phyloP scores from a whole-genome alignment of 2,888 invertebrate genomes.

The Hololepta plana region DNA sequence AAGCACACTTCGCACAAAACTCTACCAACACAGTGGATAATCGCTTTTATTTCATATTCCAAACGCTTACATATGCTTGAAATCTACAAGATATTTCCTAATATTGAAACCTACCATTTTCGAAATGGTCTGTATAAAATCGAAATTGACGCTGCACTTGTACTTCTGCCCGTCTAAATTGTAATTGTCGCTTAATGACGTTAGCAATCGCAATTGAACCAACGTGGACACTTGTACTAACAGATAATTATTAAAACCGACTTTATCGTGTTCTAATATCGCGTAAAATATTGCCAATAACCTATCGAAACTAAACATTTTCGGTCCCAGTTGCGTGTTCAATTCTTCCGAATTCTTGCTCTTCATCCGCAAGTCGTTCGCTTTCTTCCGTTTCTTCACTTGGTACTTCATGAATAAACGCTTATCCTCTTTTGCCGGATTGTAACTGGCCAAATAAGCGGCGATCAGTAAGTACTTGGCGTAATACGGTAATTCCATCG shows the following conservation, averaged over 20 bases:
- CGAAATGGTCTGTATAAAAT: constrained; percentile 61
- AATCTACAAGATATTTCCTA: constrained; percentile 58
- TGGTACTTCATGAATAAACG: constrained; percentile 68
- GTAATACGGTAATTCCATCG: constrained; percentile 70
- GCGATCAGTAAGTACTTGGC: constrained; percentile 81
- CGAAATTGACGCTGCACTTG: constrained; percentile 69
- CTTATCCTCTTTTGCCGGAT: constrained; percentile 76
- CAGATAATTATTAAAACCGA: constrained; percentile 72
- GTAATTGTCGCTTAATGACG: constrained; percentile 48
- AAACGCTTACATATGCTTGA: constrained; percentile 20
- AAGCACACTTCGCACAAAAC: no score
- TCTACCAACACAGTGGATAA: no score
- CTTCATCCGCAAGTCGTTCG: constrained; percentile 39
- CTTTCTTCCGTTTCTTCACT: constrained; percentile 49
- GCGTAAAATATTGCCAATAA: constrained; percentile 79
- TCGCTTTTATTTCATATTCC: no score
- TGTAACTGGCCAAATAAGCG: constrained; percentile 83
- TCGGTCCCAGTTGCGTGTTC: constrained; percentile 62
- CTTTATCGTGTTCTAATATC: constrained; percentile 67
- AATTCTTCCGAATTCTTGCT: constrained; percentile 38
- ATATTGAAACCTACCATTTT: constrained; percentile 61
- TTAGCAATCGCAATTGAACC: constrained; percentile 64
- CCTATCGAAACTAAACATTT: constrained; percentile 63
- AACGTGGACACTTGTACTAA: constrained; percentile 74
- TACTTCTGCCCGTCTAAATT: constrained; percentile 67